Conservation (phyloP, 2,797 vertebrate species). For the Urosaurus nigricauda region DNA sequence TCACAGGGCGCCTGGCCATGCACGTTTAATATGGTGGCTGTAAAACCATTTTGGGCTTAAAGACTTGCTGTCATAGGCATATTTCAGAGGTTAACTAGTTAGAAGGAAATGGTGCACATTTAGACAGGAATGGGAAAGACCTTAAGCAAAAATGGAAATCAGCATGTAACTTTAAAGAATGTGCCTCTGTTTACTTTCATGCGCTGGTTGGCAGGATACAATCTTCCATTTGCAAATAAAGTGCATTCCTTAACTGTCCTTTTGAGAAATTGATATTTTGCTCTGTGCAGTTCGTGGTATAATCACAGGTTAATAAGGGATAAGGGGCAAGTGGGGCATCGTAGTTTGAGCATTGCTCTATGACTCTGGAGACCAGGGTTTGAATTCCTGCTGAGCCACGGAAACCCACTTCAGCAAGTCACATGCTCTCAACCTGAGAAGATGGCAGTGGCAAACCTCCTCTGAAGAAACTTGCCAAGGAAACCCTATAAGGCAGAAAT, state of each 20-base stretch:
- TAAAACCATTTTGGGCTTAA: slow-evolving; percentile 44
- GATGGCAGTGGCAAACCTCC: too few species aligned
- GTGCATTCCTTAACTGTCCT: slow-evolving; percentile 74
- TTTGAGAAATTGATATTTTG: slow-evolving; percentile 76
- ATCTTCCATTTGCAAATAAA: slow-evolving; percentile 71
- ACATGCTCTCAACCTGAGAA: too few species aligned
- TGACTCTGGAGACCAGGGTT: too few species aligned
- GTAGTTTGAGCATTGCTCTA: too few species aligned
- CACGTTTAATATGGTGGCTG: slow-evolving; percentile 26
- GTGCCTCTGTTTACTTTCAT: slow-evolving; percentile 72
- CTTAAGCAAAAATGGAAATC: slow-evolving; percentile 21
- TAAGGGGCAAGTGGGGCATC: too few species aligned
- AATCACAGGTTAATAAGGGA: slow-evolving; percentile 52
- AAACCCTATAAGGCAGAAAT: too few species aligned
- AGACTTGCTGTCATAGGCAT: slow-evolving; percentile 45
- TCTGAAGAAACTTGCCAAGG: too few species aligned
- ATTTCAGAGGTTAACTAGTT: slow-evolving; percentile 20
- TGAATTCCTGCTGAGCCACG: too few species aligned
- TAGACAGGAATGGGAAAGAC: slow-evolving; percentile 58
- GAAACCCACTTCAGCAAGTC: too few species aligned
- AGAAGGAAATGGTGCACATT: slow-evolving; percentile 37
- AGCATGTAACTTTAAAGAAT: accelerated
- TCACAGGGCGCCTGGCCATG: slow-evolving; percentile 48
- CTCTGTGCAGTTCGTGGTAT: slow-evolving; percentile 70
- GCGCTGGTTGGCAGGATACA: slow-evolving; percentile 55